These are phyloP conservation scores for Netelia melanura DNA, from an alignment of 2,888 invertebrate species.

Conservation along the genomic window DNA sequence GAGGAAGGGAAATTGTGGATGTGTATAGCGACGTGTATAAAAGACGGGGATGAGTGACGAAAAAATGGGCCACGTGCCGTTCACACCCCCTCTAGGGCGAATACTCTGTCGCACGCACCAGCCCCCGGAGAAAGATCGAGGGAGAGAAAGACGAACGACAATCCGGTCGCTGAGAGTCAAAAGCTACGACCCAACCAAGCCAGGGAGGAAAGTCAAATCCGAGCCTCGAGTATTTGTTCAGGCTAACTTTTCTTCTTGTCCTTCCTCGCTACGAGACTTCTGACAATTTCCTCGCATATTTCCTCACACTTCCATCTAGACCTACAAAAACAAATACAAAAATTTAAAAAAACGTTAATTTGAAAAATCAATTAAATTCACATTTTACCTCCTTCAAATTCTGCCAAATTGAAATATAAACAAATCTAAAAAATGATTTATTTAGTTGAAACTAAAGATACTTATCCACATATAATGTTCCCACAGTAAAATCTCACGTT, in stretches of 20 bases:
- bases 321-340: background rate
- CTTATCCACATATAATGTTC: slow-evolving; percentile 27
- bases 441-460: background rate
- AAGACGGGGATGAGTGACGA: slow-evolving; percentile 46
- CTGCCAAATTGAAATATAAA: too few relatives aligned
- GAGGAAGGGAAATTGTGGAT: slow-evolving; percentile 70
- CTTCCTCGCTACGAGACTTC: slow-evolving; percentile 74
- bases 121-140: background rate
- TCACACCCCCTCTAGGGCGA: slow-evolving; percentile 73
- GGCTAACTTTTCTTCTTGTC: slow-evolving; percentile 67
- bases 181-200: slow-evolving; percentile 71
- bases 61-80: slow-evolving; percentile 80
- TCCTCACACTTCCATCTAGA: slow-evolving; percentile 7
- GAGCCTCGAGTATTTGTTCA: slow-evolving; percentile 79
- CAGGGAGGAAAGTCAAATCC: slow-evolving; percentile 58
- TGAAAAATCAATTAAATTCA: background rate
- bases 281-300: too few relatives aligned
- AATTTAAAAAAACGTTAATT: background rate
- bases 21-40: slow-evolving; percentile 51
- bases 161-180: slow-evolving; percentile 79
- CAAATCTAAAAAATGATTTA: too few relatives aligned
- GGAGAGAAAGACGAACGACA: slow-evolving; percentile 65
- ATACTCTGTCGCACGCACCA: slow-evolving; percentile 57
- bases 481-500: background rate
- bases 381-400: too few relatives aligned